Base-by-base conservation (phyloP, 2,113 vertebrate species). In the Oceanodroma tethys region DNA sequence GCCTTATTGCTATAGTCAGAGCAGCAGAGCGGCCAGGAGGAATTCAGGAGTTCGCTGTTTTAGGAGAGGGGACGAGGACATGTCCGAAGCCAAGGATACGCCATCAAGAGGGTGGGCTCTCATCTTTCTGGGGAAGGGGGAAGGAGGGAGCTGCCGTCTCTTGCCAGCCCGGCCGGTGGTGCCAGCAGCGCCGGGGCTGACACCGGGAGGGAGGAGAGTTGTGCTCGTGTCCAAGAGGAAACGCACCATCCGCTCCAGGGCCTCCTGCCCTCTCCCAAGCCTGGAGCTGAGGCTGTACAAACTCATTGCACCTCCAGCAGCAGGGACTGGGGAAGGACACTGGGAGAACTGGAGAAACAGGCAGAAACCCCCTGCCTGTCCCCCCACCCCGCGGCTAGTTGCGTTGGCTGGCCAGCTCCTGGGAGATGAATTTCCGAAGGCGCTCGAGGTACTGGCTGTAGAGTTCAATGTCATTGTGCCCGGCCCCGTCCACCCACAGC, bases 391-490 rank as follows among this genome's bases (percentile, higher is more conserved):
- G 2, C 11, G 1, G 73, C n/a, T 95, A 98, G 95, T 96, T 95
- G 90, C 97, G 97, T 71, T 98, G 98, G 55, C 87, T 97, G 4
- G 98, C 97, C 98, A 99, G 96, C 97, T 99, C 99, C 97, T 99
- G 99, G 66, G 99, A 98, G 93, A 99, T 99, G 98, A 99, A 99
- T 68, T 98, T 99, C 67, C 99, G 99, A 94, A 99, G 98, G 85
- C 99, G 99, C 95, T 99, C 99, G 98, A 99, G 98, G 97, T 99
- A 99, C 98, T 99, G 99, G 97, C 99, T 99, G 98, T 99, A 99
- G 52, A 99, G 98, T 98, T 99, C 99, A 68, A 99, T 99, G 98
- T 99, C 99, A 88, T 99, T 99, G 98, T 99, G 99, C 34, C 99
- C 99, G 0, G 99, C 99, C 14, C 99, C 99, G 40, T 99, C 99